Evolutionary conservation across 1,140 invertebrate species (phyloP).

Genomic region (Linepithema humile): DNA sequence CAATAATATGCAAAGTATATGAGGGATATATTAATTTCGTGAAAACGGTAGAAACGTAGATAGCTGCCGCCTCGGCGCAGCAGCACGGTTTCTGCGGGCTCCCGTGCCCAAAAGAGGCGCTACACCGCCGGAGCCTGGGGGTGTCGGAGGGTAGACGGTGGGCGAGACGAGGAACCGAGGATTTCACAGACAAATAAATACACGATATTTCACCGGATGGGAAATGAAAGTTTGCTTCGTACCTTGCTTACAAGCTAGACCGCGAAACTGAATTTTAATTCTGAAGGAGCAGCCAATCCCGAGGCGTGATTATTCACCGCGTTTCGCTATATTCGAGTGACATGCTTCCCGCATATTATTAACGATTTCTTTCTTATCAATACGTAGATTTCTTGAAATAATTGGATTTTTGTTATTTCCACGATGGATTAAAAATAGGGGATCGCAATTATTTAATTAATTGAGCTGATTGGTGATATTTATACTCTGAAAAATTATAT

Average conservation of each 20-base stretch:
- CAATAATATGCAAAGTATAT: slow-evolving; percentile 85
- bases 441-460: background rate
- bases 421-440: background rate
- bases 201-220: slow-evolving; percentile 79
- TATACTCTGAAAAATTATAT: background rate
- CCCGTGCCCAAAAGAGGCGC: slow-evolving; percentile 75
- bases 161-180: slow-evolving; percentile 73
- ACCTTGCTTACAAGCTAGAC: slow-evolving; percentile 72
- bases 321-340: slow-evolving; percentile 30
- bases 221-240: slow-evolving; percentile 78
- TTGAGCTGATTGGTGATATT: background rate
- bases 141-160: slow-evolving; percentile 59
- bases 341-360: slow-evolving; percentile 23
- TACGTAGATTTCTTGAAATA: background rate
- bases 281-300: slow-evolving; percentile 59
- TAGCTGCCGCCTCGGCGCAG: slow-evolving; percentile 72
- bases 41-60: slow-evolving; percentile 82
- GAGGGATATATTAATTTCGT: slow-evolving; percentile 85
- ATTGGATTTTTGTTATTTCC: background rate
- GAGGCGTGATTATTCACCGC: slow-evolving; percentile 61
- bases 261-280: slow-evolving; percentile 79
- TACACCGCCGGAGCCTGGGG: slow-evolving; percentile 56
- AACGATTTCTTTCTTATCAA: slow-evolving; percentile 1
- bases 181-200: slow-evolving; percentile 80
- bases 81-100: slow-evolving; percentile 75